Evolutionary conservation across 1,140 invertebrate species (phyloP), one percentile per base, ranked within the genome.

Genomic region (Bicyclus anynana): DNA sequence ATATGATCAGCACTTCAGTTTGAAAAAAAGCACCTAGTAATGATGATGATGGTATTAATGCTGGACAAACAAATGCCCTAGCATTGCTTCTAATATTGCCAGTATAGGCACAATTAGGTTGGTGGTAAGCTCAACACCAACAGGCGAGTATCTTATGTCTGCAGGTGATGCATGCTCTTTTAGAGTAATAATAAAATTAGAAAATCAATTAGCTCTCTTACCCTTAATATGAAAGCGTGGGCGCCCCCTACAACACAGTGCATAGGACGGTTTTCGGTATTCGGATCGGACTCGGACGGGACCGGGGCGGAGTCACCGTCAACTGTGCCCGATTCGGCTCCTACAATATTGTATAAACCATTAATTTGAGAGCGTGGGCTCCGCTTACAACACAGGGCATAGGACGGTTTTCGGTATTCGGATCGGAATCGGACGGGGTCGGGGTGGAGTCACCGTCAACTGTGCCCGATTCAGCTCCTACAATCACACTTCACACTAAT

Each of bases 171-270:
- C n/a, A n/a, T n/a, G n/a, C n/a, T n/a, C n/a, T n/a, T n/a, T n/a
- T n/a, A n/a, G n/a, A n/a, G n/a, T n/a, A n/a, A n/a, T n/a, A n/a
- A n/a, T 40, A 17, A 40, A 16, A 40, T 17, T 5, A 16, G 54
- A 12, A 26, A 26, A 7, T 26, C 3, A 26, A 7, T 26, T 26
- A 7, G 23, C 23, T 27, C 26, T 10, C 59, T 57, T 59, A 82
- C 80, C 67, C 72, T 72, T 12, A 85, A 67, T 40, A 86, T 80
- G 46, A 82, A 80, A 12, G 83, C 83, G 48, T 86, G 83, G 0
- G 80, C 77, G 5, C 83, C 83, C 0, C 76, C 83, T 0, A 86
- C 80, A 1, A 84, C 63, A 56, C 80, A 81, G 18, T 77, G 50
- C 61, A 63, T 60, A 0, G 27, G 37, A 18, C 46, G 40, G 2